These are phyloP conservation scores for Trachurus trachurus DNA, from an alignment of 2,797 vertebrate genomes.

Conservation along the genomic window DNA sequence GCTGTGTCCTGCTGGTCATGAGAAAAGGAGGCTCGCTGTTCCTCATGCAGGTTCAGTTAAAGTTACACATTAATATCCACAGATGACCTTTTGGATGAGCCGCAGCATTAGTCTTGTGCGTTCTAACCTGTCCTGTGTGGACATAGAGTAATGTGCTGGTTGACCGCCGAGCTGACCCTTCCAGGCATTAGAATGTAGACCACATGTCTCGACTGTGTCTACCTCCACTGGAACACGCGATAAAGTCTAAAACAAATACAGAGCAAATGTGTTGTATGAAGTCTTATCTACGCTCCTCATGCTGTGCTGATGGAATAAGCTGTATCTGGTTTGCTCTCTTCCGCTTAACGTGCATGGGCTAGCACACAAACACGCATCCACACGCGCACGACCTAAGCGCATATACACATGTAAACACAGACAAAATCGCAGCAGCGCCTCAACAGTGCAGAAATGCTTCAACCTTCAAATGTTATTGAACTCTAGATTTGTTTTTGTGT, in stretches of 20 bases:
- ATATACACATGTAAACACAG: slow-evolving; percentile 34
- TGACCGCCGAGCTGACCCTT: slow-evolving; percentile 84
- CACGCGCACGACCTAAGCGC: slow-evolving; percentile 4
- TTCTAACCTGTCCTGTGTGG: slow-evolving; percentile 81
- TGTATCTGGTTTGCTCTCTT: slow-evolving; percentile 70
- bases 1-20: slow-evolving; percentile 53
- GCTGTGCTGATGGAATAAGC: slow-evolving; percentile 72
- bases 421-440: slow-evolving; percentile 15
- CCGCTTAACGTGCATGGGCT: slow-evolving; percentile 54
- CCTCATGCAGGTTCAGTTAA: slow-evolving; percentile 81
- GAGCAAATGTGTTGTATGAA: slow-evolving; percentile 76
- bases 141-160: slow-evolving; percentile 88
- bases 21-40: slow-evolving; percentile 54
- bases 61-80: slow-evolving; percentile 87
- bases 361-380: slow-evolving; percentile 20
- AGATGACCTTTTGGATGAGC: slow-evolving; percentile 87
- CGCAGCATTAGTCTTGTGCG: slow-evolving; percentile 85
- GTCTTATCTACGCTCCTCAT: slow-evolving; percentile 74
- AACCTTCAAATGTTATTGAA: slow-evolving; percentile 78
- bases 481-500: slow-evolving; percentile 60
- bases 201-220: slow-evolving; percentile 82
- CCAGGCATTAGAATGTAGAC: slow-evolving; percentile 84
- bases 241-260: slow-evolving; percentile 82
- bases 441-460: slow-evolving; percentile 45
- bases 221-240: slow-evolving; percentile 73